Evolutionary conservation across 2,888 invertebrate species (phyloP).

Genomic region (Drymonia ruficornis): DNA sequence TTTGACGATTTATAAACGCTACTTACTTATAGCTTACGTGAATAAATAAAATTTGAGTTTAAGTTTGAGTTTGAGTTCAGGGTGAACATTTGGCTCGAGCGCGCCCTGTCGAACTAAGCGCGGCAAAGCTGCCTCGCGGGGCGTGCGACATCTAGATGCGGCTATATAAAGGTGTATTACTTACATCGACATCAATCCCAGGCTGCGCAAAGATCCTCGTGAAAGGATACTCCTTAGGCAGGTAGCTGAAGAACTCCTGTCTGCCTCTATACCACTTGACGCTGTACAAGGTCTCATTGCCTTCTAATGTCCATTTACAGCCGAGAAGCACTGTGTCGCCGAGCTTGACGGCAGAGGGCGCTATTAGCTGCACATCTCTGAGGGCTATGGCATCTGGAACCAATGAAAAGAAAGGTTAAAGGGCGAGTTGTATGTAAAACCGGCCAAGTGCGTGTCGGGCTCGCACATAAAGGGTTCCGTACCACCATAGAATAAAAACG

Average conservation of each 20-base stretch:
- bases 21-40: too few species aligned
- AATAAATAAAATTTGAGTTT: too few species aligned
- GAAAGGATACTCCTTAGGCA: conserved; percentile 91
- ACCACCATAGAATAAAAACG: too few species aligned
- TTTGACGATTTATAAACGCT: too few species aligned
- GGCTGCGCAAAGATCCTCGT: conserved; percentile 89
- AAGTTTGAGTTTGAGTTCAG: too few species aligned
- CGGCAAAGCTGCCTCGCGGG: too few species aligned
- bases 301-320: conserved; percentile 90
- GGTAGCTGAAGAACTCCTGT: conserved; percentile 91
- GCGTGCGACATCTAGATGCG: too few species aligned
- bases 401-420: conserved; percentile 26
- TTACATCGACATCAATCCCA: conserved; percentile 89
- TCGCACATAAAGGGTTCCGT: too few species aligned
- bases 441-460: too few species aligned
- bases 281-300: conserved; percentile 89
- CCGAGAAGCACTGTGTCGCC: conserved; percentile 89
- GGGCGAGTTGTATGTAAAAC: too few species aligned
- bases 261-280: conserved; percentile 93
- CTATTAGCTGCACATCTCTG: conserved; percentile 87
- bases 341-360: conserved; percentile 89
- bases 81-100: too few species aligned
- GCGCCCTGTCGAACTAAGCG: too few species aligned
- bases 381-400: conserved; percentile 84
- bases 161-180: conserved; percentile 56